Percentiles rank a stretch among this genome's conserved stretches.
phyloP scores from a whole-genome alignment of 2,113 vertebrate species.

The Rhynchomys soricoides region DNA sequence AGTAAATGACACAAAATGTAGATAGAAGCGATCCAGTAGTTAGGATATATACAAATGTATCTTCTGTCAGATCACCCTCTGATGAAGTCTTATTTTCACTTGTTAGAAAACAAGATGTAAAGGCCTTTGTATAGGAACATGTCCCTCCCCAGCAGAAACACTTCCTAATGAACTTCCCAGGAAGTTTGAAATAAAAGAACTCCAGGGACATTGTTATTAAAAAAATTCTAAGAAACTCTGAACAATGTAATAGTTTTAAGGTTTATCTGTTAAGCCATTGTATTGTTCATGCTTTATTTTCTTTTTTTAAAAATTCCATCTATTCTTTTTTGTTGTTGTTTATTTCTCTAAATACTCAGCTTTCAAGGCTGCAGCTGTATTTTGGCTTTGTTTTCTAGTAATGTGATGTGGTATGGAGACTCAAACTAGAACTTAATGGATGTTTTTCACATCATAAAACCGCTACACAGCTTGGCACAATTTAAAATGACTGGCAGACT shows the following conservation, averaged over 20 bases:
- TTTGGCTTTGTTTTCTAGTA: conserved; percentile 72
- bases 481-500: conserved; percentile 82
- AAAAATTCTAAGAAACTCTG: background rate
- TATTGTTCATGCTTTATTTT: background rate
- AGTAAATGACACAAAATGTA: background rate
- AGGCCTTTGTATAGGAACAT: background rate
- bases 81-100: background rate
- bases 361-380: conserved; percentile 52
- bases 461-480: conserved; percentile 73
- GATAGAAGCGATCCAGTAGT: background rate
- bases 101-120: background rate
- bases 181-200: background rate
- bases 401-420: conserved; percentile 69
- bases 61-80: background rate
- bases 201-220: background rate
- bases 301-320: background rate
- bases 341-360: conserved; percentile 32
- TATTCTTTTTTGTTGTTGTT: background rate
- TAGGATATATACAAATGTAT: background rate
- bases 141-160: fast-evolving
- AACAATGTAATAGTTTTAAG: background rate
- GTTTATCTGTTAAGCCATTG: background rate
- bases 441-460: conserved; percentile 79
- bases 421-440: conserved; percentile 74
- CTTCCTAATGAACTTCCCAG: background rate